phyloP scores from a whole-genome alignment of 2,888 invertebrate species.

The Pheosia gnoma region DNA sequence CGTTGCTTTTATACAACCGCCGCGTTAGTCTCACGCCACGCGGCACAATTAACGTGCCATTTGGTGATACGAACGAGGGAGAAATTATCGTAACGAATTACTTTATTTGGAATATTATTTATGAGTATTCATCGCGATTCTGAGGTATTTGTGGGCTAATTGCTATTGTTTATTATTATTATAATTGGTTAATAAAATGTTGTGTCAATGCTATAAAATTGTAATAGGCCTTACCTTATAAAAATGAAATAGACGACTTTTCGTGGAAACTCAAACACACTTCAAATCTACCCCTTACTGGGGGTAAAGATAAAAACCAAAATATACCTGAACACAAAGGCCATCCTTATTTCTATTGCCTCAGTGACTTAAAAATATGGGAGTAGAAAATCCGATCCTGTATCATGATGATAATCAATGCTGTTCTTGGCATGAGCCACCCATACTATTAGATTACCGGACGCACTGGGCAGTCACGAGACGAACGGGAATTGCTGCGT shows the following conservation, averaged over 20 bases:
- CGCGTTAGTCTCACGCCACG: slow-evolving; percentile 26
- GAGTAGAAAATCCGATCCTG: no score
- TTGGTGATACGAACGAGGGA: slow-evolving; percentile 3
- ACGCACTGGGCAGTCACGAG: neutral
- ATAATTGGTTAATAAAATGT: neutral
- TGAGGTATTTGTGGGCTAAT: neutral
- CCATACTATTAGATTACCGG: neutral
- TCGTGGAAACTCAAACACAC: no score
- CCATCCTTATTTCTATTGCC: no score
- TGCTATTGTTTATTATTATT: neutral
- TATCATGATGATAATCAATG: neutral
- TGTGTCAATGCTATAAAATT: no score
- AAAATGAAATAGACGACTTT: no score
- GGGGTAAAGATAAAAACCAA: no score
- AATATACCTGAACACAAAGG: no score
- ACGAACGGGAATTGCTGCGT: neutral
- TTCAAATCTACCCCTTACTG: no score
- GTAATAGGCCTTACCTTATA: no score
- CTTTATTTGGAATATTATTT: neutral
- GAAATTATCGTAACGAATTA: neutral
- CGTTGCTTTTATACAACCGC: slow-evolving; percentile 17
- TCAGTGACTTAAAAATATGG: no score
- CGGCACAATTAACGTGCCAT: slow-evolving; percentile 25
- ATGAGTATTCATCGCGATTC: neutral
- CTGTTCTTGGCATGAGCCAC: neutral